Evolutionary conservation across 2,888 invertebrate genomes (phyloP), one percentile per base, ranked within the genome.

Genomic region (Griposia aprilina): DNA sequence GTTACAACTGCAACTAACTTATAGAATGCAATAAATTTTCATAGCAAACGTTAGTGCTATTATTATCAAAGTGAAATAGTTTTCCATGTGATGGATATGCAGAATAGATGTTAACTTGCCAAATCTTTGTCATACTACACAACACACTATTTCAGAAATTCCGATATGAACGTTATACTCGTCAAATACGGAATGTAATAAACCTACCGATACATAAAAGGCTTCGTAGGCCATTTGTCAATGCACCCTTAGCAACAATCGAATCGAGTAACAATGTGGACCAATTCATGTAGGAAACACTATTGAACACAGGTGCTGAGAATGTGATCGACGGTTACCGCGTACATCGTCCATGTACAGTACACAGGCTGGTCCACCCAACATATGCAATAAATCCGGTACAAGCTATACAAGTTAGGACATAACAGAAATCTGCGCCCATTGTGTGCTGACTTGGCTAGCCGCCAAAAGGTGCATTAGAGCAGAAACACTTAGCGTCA

Each of bases 401-500:
- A 87, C 75, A 75, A 70, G 62, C 76, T 70, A 81, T 66, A 87
- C 72, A 70, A 87, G 79, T 84, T 80, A 78, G 86, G 84, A 88
- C 81, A 84, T 87, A 88, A 88, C 87, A 88, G 87, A 86, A 90
- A 87, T 92, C 88, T 88, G 90, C 79, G 87, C 79, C 86, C 87
- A 92, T 92, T 89, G 82, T 92, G 88, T 90, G 82, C 79, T 86
- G 78, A 86, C 88, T 92, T 93, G 94, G 94, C 93, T 66, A 78
- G 80, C 78, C 78, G 93, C 94, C 94, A 93, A 85, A 77, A 82
- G 80, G 88, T 91, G 91, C 90, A 90, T 88, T 89, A 86, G 90
- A 89, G 92, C 91, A 88, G 90, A 93, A 93, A 92, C 92, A 92
- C 93, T 94, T 92, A 93, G 85, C 89, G 86, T 91, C 91, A 90